phyloP scores from a whole-genome alignment of 2,113 vertebrate species.

The Proteles cristata region DNA sequence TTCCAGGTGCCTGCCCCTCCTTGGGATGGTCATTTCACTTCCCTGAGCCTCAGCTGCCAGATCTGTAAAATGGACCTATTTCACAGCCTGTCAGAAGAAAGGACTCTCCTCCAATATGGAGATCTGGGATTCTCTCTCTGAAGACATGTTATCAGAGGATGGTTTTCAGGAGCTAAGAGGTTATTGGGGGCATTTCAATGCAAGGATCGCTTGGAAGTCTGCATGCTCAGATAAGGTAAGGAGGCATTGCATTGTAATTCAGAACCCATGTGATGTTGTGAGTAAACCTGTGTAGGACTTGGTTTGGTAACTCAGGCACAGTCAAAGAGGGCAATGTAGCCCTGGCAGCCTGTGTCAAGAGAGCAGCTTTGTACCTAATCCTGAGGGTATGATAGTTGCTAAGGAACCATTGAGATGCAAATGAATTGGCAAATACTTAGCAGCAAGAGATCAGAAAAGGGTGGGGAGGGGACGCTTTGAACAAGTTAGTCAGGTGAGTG shows the following conservation, averaged over 20 bases:
- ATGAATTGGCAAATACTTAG: conserved; percentile 77
- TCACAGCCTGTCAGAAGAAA: not conserved
- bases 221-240: not conserved
- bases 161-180: not conserved
- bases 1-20: not conserved
- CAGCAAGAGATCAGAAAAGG: conserved; percentile 65
- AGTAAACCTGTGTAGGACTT: not conserved
- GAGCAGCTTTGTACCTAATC: conserved; percentile 68
- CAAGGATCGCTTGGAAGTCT: not conserved
- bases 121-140: not conserved
- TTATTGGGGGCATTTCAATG: not conserved
- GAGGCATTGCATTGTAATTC: not conserved
- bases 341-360: conserved; percentile 49
- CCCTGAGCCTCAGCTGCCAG: not conserved
- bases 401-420: conserved; percentile 81
- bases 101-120: not conserved
- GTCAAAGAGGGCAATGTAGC: not conserved
- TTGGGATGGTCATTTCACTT: not conserved
- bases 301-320: conserved; percentile 17
- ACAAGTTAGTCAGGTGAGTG: conserved; percentile 78
- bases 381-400: conserved; percentile 72
- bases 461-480: conserved; percentile 61
- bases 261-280: not conserved
- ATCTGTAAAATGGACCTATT: not conserved
- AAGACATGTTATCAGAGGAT: not conserved